Conservation (phyloP, 2,113 vertebrate genomes). For the Laticauda colubrina region DNA sequence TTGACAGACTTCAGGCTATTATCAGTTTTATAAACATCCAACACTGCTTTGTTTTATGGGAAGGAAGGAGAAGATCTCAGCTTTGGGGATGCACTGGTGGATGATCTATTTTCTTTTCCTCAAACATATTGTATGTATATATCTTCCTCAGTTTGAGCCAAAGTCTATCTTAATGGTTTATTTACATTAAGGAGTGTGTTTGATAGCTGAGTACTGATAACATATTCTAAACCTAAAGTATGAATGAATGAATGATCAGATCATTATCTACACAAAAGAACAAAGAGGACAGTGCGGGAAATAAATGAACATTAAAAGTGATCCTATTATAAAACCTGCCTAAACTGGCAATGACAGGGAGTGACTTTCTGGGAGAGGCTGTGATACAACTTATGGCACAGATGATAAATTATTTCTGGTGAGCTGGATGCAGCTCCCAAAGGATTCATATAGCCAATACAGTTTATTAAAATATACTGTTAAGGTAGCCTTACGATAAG, state of each 20-base stretch:
- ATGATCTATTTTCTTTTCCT: slow-evolving; percentile 5
- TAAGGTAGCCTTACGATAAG: not conserved
- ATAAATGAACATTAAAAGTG: slow-evolving; percentile 14
- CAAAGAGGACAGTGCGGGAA: accelerated
- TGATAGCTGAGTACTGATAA: slow-evolving; percentile 35
- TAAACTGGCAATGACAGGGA: not conserved
- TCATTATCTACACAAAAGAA: slow-evolving; percentile 37
- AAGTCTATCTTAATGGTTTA: slow-evolving; percentile 28
- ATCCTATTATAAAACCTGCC: not conserved
- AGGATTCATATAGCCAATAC: not conserved
- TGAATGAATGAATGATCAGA: slow-evolving; percentile 29
- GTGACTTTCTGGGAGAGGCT: not conserved
- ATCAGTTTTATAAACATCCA: slow-evolving; percentile 41
- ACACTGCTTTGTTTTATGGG: slow-evolving; percentile 53
- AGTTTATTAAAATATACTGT: not conserved
- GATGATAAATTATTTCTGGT: not conserved
- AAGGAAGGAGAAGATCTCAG: slow-evolving; percentile 33
- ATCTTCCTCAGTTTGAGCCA: slow-evolving; percentile 24
- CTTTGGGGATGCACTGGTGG: not conserved
- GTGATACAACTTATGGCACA: not conserved
- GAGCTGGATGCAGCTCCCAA: not conserved
- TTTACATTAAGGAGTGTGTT: slow-evolving; percentile 25
- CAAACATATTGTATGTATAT: slow-evolving; percentile 16
- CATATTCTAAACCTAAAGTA: slow-evolving; percentile 24
- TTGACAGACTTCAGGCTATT: slow-evolving; percentile 48